phyloP scores from a whole-genome alignment of 2,113 vertebrate genomes.

The Orycteropus afer region DNA sequence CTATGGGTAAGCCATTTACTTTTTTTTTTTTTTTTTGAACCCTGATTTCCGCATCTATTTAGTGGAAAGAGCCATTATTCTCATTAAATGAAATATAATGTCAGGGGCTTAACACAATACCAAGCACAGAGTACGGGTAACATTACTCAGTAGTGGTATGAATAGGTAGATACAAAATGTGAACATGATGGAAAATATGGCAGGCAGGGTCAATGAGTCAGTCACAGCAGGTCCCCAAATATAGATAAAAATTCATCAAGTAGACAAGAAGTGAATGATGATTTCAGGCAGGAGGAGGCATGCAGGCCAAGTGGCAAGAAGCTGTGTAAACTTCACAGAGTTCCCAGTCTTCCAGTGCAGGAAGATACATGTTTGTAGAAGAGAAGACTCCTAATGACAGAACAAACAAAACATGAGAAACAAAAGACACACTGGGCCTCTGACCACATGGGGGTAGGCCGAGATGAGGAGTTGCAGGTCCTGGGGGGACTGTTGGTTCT shows the following conservation, averaged over 20 bases:
- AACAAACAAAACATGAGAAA: background rate
- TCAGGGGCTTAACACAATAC: background rate
- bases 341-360: background rate
- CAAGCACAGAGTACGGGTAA: background rate
- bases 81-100: background rate
- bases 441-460: background rate
- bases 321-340: background rate
- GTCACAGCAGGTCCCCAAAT: background rate
- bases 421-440: background rate
- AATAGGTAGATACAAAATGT: background rate
- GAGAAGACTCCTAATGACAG: background rate
- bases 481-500: no score
- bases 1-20: background rate
- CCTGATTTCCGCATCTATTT: background rate
- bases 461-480: background rate
- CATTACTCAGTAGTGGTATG: background rate
- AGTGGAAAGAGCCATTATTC: background rate
- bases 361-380: no score
- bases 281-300: background rate
- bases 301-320: background rate
- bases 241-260: background rate
- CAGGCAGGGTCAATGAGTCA: background rate
- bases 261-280: background rate
- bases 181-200: rapidly evolving
- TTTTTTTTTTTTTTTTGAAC: no score